Base-by-base conservation (phyloP, 2,888 invertebrate genomes). In the Halictus ligatus region DNA sequence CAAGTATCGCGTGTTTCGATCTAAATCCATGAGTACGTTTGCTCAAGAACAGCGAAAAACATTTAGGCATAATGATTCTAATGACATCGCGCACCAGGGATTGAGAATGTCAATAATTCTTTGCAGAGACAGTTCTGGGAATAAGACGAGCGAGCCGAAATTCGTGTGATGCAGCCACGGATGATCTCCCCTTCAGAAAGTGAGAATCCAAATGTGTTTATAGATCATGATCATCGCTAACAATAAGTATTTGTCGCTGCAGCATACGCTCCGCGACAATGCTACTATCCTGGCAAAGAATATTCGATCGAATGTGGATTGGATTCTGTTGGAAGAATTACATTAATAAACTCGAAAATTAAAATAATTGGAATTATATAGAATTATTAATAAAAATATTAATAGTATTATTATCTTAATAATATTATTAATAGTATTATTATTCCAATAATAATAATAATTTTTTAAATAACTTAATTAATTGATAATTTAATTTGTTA, bases 111-210 rank as follows among this genome's bases (percentile, higher is more conserved):
- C 35, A 10, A 29, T 78, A 48, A 54, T 54, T 78, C 29, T 71
- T 88, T 83, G 48, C 76, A 89, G 89, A 89, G 60, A 89, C 89
- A 12, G 76, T 89, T 78, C 71, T 89, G 82, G 89, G 89, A 1
- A 89, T 80, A 50, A 78, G 43, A 18, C 75, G 75, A 15, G 13
- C 25, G 4, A 80, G 25, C 10, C 75, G 50, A 69, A n/a, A 2
- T 21, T 10, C 50, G 21, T 21, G 10, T 21, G 75, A 35, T 18
- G 15, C 12, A 15, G 2, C 18, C 25, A 40, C 54, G 40, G 82
- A 89, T 6, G 94, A 96, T 46, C 96, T 96, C 0, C 97, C 96
- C 0, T 97, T 96, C 83, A 95, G 96, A 91, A 96, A 96, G 96
- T 96, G 93, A 95, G 95, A 94, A 84, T 83, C 40, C 5, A 40